These are phyloP conservation scores for Pipistrellus pygmaeus DNA, from an alignment of 2,797 vertebrate genomes.

Conservation along the genomic window DNA sequence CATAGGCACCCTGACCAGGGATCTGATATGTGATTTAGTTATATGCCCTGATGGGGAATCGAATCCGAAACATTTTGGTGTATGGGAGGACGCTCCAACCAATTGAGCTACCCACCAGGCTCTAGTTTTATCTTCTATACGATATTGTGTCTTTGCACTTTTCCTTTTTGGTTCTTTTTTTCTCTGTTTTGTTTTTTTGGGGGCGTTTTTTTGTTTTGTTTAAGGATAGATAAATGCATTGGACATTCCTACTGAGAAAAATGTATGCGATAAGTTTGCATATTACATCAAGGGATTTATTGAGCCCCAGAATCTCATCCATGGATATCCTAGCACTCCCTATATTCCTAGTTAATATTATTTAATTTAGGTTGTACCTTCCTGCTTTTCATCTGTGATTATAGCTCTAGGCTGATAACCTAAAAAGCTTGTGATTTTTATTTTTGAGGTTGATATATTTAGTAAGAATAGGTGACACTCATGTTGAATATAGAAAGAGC, in stretches of 20 bases:
- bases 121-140: not conserved
- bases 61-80: not conserved
- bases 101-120: not conserved
- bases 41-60: not conserved
- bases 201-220: not conserved
- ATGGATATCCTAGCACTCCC: not conserved
- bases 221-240: not conserved
- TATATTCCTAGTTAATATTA: not conserved
- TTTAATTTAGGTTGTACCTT: not conserved
- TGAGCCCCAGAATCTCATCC: not conserved
- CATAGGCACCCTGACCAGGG: not conserved
- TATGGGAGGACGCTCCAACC: not conserved
- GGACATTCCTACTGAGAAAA: not conserved
- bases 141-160: not conserved
- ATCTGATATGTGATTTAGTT: not conserved
- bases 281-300: not conserved
- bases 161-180: not conserved
- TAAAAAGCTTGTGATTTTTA: not conserved
- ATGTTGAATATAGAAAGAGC: not conserved
- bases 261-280: not conserved
- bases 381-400: not conserved
- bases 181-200: too few species aligned
- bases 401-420: not conserved
- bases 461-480: not conserved
- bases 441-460: not conserved